Conservation (phyloP, 2,888 invertebrate species). For the Acrobasis suavella region DNA sequence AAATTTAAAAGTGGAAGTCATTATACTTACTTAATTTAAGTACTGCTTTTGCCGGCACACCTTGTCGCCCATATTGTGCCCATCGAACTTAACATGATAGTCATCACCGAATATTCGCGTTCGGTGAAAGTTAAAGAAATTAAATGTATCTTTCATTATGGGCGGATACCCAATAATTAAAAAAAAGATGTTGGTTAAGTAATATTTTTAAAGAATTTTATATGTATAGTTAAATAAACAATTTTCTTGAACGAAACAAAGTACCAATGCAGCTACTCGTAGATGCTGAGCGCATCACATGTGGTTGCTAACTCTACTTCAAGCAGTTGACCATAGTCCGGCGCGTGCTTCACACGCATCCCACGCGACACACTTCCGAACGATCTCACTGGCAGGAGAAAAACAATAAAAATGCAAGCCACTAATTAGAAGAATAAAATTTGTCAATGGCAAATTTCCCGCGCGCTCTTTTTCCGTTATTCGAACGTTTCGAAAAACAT, state of each 20-base stretch:
- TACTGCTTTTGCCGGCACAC: conserved; percentile 23
- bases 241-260: conserved; percentile 24
- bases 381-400: conserved; percentile 47
- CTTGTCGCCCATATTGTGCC: conserved; percentile 20
- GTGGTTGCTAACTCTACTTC: conserved; percentile 38
- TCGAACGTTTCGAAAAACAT: conserved; percentile 32
- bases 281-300: conserved; percentile 25
- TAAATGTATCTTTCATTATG: conserved; percentile 23
- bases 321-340: conserved; percentile 77
- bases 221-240: background rate
- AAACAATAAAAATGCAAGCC: conserved; percentile 41
- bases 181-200: background rate
- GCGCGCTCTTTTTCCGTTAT: conserved; percentile 36
- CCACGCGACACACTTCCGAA: conserved; percentile 36
- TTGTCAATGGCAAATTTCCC: conserved; percentile 31
- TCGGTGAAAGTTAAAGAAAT: conserved; percentile 27
- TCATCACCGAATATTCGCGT: conserved; percentile 26
- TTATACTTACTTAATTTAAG: conserved; percentile 20
- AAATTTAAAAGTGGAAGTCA: conserved; percentile 25
- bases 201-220: conserved; percentile 1
- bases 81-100: conserved; percentile 21
- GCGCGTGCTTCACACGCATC: conserved; percentile 60
- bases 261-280: conserved; percentile 10
- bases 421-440: conserved; percentile 27
- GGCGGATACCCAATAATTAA: conserved; percentile 16